Conservation (phyloP, 2,797 vertebrate genomes). For the Balearica regulorum region DNA sequence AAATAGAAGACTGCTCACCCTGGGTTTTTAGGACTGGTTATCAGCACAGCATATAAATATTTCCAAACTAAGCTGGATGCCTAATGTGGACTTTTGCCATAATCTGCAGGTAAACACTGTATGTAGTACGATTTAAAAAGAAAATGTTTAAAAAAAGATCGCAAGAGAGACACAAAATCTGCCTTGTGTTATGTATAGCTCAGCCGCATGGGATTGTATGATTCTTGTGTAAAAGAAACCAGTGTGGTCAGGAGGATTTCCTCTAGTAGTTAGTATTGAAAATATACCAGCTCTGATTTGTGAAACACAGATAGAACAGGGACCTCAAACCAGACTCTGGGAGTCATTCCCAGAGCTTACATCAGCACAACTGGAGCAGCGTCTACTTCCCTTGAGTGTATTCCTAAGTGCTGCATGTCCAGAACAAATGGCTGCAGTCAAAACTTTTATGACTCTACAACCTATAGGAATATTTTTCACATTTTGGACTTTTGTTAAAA, state of each 20-base stretch:
- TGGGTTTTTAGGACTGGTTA: neutral
- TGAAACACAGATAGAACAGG: neutral
- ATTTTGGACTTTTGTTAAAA: neutral
- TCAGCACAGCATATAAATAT: neutral
- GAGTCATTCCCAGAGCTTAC: neutral
- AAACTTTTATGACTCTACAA: neutral
- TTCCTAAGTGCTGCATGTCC: neutral
- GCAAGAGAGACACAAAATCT: neutral
- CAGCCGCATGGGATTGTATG: neutral
- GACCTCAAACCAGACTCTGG: neutral
- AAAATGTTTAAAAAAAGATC: fast-evolving
- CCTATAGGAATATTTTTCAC: fast-evolving
- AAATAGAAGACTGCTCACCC: neutral
- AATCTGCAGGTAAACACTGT: neutral
- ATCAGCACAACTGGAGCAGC: neutral
- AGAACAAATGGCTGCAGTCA: neutral
- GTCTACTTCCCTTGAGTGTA: neutral
- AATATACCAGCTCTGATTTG: neutral
- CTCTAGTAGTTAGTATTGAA: neutral
- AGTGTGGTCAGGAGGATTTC: neutral
- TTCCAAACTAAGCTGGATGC: neutral
- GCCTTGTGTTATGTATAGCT: neutral
- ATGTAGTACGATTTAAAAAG: fast-evolving
- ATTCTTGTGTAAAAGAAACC: neutral
- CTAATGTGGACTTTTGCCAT: neutral